phyloP scores from a whole-genome alignment of 2,113 vertebrate species.

The Sinocyclocheilus grahami region DNA sequence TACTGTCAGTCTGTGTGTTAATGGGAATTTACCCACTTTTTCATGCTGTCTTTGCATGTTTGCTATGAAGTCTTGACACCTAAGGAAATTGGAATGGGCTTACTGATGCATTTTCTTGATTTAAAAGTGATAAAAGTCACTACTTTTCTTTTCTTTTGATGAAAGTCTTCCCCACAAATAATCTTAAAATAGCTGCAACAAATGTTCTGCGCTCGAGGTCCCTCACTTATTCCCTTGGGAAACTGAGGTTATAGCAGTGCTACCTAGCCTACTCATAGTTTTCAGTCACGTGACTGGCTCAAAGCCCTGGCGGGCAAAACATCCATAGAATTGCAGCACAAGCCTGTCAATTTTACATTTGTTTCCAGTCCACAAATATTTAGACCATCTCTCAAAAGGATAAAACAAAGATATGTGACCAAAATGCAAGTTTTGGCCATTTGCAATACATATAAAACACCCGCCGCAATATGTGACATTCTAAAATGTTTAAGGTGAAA shows the following conservation, averaged over 20 bases:
- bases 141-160: neutral
- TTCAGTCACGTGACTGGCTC: too few species aligned
- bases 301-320: too few species aligned
- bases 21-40: neutral
- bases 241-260: slow-evolving; percentile 13
- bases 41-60: slow-evolving; percentile 34
- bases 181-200: neutral
- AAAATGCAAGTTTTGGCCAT: too few species aligned
- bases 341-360: too few species aligned
- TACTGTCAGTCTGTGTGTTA: slow-evolving; percentile 26
- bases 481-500: too few species aligned
- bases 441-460: too few species aligned
- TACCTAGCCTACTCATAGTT: too few species aligned
- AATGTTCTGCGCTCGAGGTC: neutral
- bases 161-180: neutral
- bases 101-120: neutral
- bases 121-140: slow-evolving; percentile 12
- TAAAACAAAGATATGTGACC: too few species aligned
- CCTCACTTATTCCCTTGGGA: slow-evolving; percentile 1
- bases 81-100: neutral
- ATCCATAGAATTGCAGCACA: too few species aligned
- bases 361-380: too few species aligned
- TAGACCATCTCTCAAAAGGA: too few species aligned
- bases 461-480: too few species aligned
- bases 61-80: neutral